Evolutionary conservation across 2,113 vertebrate genomes (phyloP).

Genomic region (Ptyas mucosa): DNA sequence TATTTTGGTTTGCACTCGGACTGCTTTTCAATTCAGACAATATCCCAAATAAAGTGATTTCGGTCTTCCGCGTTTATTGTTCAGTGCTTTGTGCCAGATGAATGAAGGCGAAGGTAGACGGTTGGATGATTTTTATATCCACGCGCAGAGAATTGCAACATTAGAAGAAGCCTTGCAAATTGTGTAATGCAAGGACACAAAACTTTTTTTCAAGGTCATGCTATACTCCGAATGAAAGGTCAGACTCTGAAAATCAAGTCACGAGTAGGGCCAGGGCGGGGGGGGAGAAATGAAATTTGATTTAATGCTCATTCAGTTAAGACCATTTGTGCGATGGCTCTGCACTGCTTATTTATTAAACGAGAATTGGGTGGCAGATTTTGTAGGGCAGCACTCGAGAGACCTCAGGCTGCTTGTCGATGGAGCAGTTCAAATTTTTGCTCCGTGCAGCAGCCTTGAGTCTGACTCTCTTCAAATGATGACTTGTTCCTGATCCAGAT

Average conservation of each 20-base stretch:
- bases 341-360: background rate
- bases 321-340: background rate
- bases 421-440: background rate
- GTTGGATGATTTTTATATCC: background rate
- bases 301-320: background rate
- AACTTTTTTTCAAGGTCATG: background rate
- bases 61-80: background rate
- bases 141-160: background rate
- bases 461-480: too few species aligned
- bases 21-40: slow-evolving; percentile 7
- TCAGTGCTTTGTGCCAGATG: background rate
- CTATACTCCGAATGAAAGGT: background rate
- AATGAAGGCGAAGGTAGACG: background rate
- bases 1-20: slow-evolving; percentile 13
- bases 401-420: background rate
- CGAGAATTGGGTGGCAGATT: background rate
- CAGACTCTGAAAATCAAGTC: background rate
- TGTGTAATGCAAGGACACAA: background rate
- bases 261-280: rapidly evolving
- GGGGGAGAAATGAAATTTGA: background rate
- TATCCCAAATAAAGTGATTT: slow-evolving; percentile 20
- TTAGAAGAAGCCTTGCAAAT: background rate
- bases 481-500: background rate
- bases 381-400: background rate
- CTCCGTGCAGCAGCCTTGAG: background rate